Percentiles rank a stretch among this genome's conserved stretches.
Evolutionary conservation across 92 coral and sea anemone species (phyloP).

Genomic region (Zoanthus sociatus): DNA sequence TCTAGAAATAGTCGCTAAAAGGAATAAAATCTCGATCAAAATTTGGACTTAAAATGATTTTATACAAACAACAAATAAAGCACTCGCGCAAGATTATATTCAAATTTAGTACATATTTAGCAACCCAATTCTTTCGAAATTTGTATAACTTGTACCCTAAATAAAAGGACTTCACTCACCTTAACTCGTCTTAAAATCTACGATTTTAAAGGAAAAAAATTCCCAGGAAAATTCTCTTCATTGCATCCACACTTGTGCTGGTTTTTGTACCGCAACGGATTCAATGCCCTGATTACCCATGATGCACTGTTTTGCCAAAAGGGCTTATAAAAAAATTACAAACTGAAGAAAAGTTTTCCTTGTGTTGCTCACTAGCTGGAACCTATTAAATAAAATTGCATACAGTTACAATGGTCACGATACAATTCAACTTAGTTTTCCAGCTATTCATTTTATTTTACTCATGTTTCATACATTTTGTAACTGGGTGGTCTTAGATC

Average conservation of each 20-base stretch:
- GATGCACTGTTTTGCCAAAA: neutral
- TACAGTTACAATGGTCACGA: no score
- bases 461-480: no score
- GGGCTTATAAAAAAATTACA: no score
- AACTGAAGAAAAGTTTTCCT: no score
- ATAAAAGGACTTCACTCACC: conserved; percentile 6
- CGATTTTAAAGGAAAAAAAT: neutral
- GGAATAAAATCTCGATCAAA: conserved; percentile 15
- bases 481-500: no score
- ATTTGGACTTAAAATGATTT: conserved; percentile 15
- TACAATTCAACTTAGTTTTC: no score
- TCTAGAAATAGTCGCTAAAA: conserved; percentile 5
- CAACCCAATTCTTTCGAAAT: no score
- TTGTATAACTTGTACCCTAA: neutral
- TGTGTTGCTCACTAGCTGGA: no score
- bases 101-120: neutral
- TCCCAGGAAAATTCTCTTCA: neutral
- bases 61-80: neutral
- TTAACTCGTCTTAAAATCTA: neutral
- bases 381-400: no score
- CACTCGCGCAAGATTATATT: neutral
- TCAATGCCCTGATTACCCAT: conserved; percentile 28
- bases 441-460: no score
- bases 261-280: neutral
- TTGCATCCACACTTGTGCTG: neutral